These are phyloP conservation scores for Sylvia atricapilla DNA, from an alignment of 2,113 vertebrate genomes.

Conservation along the genomic window DNA sequence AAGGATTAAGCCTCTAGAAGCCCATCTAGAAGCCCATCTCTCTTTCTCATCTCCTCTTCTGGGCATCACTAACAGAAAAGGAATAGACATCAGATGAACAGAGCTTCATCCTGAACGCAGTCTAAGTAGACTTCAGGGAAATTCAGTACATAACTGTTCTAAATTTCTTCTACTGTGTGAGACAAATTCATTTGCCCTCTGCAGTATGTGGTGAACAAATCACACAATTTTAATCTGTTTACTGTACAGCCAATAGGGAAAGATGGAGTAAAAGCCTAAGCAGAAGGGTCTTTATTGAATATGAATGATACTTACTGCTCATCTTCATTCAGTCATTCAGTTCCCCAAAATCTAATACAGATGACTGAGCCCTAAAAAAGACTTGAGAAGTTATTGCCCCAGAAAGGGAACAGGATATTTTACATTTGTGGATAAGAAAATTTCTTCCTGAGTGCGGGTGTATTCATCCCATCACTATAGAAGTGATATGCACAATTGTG, in stretches of 20 bases:
- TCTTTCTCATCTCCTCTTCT: not conserved
- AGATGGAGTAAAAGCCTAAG: not conserved
- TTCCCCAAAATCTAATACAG: not conserved
- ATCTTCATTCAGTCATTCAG: not conserved
- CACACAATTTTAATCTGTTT: not conserved
- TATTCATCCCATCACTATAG: not conserved
- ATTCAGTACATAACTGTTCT: not conserved
- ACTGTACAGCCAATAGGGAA: not conserved
- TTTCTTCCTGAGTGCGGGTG: not conserved
- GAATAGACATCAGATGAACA: not conserved
- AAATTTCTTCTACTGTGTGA: not conserved
- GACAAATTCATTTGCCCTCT: not conserved
- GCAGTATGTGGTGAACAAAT: not conserved
- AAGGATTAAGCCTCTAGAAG: not conserved
- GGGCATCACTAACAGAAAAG: not conserved
- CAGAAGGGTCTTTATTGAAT: not conserved
- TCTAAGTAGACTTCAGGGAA: not conserved
- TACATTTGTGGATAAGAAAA: not conserved
- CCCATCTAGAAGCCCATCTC: not conserved
- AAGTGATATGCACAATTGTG: not conserved
- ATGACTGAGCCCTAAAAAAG: not conserved
- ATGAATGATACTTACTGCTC: not conserved
- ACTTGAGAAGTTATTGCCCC: not conserved
- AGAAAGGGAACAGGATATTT: not conserved
- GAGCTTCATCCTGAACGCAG: not conserved